Base-by-base conservation (phyloP, 2,797 vertebrate genomes). In the Helicolenus hilgendorfi region DNA sequence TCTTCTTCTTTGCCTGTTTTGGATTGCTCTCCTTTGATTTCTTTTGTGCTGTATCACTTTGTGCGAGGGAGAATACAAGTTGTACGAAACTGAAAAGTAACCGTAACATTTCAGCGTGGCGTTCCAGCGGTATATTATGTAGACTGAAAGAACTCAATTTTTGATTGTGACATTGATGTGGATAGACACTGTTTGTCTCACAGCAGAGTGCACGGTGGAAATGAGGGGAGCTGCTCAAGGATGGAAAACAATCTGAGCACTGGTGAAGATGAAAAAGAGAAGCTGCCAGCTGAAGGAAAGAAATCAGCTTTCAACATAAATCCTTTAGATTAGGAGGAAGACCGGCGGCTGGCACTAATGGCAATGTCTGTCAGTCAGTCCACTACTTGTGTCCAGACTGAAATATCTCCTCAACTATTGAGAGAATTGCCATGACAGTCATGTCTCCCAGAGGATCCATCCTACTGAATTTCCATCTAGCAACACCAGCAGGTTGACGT, bases 1-100 rank as follows among this genome's bases (percentile, higher is more conserved):
- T 15, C 7, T 14, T 26, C n/a, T 73, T 41, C 36, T 73, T 24
- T 11, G 29, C 53, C 45, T 72, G 26, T 41, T 77, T 80, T 69
- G 29, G 36, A 24, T 72, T 29, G 18, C 60, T 59, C 76, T 81
- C 14, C 11, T 83, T 88, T 85, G 7, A 33, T 83, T 81, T 79
- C 7, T 70, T 65, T 62, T 64, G 55, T 82, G 79, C 18, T 22
- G 27, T 26, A 20, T 64, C 41, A 38, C 18, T n/a, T 33, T 26
- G 15, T 69, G 35, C 24, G 24, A 11, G 26, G 11, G 26, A 55
- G 41, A 72, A 72, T 29, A 33, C 33, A 59, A 59, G 18, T 24
- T 38, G 41, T n/a, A 31, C 3, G 5, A 5, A 38, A 59, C 11
- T 18, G 14, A 11, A 45, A 72, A 65, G 36, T 56, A 67, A 36